Evolutionary conservation across 2,797 vertebrate genomes (phyloP).

Genomic region (Hippopotamyrus pictus): DNA sequence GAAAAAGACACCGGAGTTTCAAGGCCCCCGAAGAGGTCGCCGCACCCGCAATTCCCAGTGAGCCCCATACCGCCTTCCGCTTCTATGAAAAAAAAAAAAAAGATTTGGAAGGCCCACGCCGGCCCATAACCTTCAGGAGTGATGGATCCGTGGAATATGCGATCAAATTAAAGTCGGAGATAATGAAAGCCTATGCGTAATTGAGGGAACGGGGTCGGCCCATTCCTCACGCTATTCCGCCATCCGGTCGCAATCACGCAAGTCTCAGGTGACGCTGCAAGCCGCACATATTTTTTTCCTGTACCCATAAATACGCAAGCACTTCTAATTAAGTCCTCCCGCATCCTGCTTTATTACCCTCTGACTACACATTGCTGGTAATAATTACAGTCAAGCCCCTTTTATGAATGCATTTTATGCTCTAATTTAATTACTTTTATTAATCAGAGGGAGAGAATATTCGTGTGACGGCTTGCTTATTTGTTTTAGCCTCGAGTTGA

Average conservation of each 20-base stretch:
- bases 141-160: constrained; percentile 25
- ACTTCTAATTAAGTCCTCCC: constrained; percentile 64
- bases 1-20: not conserved
- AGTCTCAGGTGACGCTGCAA: constrained; percentile 53
- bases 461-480: constrained; percentile 38
- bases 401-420: constrained; percentile 53
- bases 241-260: constrained; percentile 52
- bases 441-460: constrained; percentile 48
- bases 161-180: constrained; percentile 41
- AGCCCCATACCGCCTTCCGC: not conserved
- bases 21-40: not conserved
- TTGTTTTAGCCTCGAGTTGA: constrained; percentile 47
- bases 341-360: constrained; percentile 57
- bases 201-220: constrained; percentile 36
- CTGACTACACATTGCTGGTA: constrained; percentile 48
- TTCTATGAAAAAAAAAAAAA: not conserved
- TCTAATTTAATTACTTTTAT: constrained; percentile 66
- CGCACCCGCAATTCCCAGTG: not conserved
- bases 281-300: constrained; percentile 34
- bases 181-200: constrained; percentile 50
- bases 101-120: not conserved
- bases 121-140: constrained; percentile 7
- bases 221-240: constrained; percentile 52
- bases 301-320: constrained; percentile 51
- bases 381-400: constrained; percentile 57